phyloP scores from a whole-genome alignment of 2,888 invertebrate genomes.

The Eilema griseolum region DNA sequence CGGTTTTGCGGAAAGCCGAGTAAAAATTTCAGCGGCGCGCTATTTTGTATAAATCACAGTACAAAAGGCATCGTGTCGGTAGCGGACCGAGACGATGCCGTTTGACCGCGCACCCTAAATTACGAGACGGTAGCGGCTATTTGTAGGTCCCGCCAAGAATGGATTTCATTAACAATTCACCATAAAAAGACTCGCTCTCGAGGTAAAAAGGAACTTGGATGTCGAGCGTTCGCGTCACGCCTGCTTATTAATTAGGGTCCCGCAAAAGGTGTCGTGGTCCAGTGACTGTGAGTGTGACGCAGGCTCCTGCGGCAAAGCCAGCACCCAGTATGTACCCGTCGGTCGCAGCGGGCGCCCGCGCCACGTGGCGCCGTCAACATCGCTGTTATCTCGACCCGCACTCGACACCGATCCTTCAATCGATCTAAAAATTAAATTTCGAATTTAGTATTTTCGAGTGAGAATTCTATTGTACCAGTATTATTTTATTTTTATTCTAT shows the following conservation, averaged over 20 bases:
- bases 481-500: constrained; percentile 14
- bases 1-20: constrained; percentile 31
- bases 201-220: constrained; percentile 59
- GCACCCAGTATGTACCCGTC: constrained; percentile 76
- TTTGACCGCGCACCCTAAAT: constrained; percentile 40
- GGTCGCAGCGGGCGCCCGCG: constrained; percentile 67
- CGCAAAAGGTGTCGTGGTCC: constrained; percentile 83
- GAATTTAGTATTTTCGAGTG: constrained; percentile 38
- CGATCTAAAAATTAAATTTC: constrained; percentile 48
- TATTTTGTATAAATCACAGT: constrained; percentile 50
- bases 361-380: constrained; percentile 46
- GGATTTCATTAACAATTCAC: constrained; percentile 58
- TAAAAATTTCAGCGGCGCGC: constrained; percentile 37
- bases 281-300: constrained; percentile 77
- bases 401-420: constrained; percentile 36
- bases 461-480: constrained; percentile 39
- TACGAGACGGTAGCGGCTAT: constrained; percentile 39
- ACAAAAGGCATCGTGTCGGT: constrained; percentile 39
- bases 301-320: constrained; percentile 82
- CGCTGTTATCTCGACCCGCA: constrained; percentile 52
- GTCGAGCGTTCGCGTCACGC: constrained; percentile 67
- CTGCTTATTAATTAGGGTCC: constrained; percentile 83
- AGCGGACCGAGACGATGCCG: constrained; percentile 33
- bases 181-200: constrained; percentile 50
- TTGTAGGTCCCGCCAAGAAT: constrained; percentile 48